phyloP scores from a whole-genome alignment of 1,140 invertebrate species.

The Cherax quadricarinatus region DNA sequence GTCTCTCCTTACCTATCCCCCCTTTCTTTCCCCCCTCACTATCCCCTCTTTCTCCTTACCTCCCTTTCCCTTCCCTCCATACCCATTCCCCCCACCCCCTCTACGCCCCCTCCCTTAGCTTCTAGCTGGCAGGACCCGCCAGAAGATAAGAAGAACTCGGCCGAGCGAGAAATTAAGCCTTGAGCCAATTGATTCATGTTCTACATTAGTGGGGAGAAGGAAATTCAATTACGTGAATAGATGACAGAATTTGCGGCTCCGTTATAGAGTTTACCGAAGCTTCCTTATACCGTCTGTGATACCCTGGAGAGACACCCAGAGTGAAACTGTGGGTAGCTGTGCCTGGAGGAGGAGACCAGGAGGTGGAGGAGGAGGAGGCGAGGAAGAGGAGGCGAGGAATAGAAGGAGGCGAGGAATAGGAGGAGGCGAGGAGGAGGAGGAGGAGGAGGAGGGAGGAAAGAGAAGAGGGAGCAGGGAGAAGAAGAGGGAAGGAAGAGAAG shows the following conservation, averaged over 20 bases:
- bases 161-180: constrained; percentile 11
- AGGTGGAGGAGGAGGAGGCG: no score
- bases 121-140: background rate
- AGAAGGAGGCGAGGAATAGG: no score
- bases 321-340: no score
- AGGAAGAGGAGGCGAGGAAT: no score
- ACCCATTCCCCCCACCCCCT: background rate
- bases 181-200: constrained; percentile 20
- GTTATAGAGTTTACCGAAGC: background rate
- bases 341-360: no score
- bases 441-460: background rate
- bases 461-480: background rate
- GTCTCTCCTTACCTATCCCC: no score
- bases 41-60: no score
- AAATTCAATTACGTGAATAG: constrained; percentile 22
- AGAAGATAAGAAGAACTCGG: constrained; percentile 6
- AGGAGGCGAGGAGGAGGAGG: no score
- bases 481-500: background rate
- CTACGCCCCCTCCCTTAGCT: background rate
- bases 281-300: background rate
- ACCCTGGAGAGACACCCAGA: background rate
- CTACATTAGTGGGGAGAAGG: background rate
- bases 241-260: background rate
- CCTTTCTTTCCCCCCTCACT: no score
- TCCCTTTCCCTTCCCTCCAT: background rate